Percentiles rank a stretch among this genome's conserved stretches.
Evolutionary conservation across 2,888 invertebrate genomes (phyloP).

Genomic region (Harmothoe impar): DNA sequence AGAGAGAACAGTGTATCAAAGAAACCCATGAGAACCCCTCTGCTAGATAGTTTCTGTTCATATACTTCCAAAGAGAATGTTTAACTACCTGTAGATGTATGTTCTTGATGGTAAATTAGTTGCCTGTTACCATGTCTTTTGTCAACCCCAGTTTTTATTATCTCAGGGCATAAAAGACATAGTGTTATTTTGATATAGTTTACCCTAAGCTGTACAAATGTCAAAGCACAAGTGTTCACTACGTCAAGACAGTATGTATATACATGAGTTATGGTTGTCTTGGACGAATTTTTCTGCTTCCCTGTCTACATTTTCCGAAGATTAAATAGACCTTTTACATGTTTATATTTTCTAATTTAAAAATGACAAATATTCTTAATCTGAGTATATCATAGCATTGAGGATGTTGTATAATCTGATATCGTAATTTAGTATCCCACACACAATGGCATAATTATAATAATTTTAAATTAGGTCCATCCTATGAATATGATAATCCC

Average conservation of each 20-base stretch:
- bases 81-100: constrained; percentile 2
- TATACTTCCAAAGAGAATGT: constrained; percentile 30
- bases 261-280: background rate
- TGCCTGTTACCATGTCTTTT: background rate
- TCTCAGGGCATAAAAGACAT: constrained; percentile 7
- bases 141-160: background rate
- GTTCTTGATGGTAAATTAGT: background rate
- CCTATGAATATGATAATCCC: background rate
- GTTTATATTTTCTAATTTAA: too few species aligned
- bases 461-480: background rate
- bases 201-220: background rate
- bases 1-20: background rate
- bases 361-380: too few species aligned
- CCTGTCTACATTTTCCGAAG: background rate
- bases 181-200: background rate
- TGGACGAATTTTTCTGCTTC: background rate
- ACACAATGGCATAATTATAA: constrained; percentile 14
- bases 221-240: constrained; percentile 24
- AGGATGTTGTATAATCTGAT: too few species aligned
- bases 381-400: too few species aligned
- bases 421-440: background rate
- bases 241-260: background rate
- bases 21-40: background rate
- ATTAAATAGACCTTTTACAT: background rate
- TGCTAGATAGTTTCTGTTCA: background rate